phyloP scores from a whole-genome alignment of 2,888 invertebrate genomes.

The Caenorhabditis uteleia region DNA sequence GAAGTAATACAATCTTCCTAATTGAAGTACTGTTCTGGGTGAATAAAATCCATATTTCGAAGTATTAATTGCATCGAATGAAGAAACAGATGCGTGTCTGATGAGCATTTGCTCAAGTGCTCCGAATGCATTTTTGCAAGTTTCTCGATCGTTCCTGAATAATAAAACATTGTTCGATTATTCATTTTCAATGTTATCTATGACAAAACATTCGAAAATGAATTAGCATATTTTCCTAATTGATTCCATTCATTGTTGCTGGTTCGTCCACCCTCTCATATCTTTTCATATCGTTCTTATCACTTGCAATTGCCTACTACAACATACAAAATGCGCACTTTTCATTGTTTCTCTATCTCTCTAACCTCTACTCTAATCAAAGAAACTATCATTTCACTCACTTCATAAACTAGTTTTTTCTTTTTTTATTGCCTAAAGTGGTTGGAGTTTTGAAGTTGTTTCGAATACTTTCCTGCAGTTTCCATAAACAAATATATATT shows the following conservation, averaged over 20 bases:
- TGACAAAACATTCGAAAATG: no score
- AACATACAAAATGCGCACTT: constrained; percentile 20
- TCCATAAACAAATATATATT: background rate
- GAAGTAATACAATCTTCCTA: constrained; percentile 38
- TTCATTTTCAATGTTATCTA: no score
- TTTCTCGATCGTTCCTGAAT: constrained; percentile 20
- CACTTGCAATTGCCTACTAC: constrained; percentile 10
- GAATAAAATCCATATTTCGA: constrained; percentile 26
- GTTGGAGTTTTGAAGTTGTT: constrained; percentile 3
- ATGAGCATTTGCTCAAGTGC: constrained; percentile 26
- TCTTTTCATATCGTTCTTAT: background rate
- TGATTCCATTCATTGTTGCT: no score
- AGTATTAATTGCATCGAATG: constrained; percentile 25
- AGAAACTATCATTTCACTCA: background rate
- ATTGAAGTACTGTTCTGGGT: constrained; percentile 24
- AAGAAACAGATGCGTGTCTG: constrained; percentile 22
- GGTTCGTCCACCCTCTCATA: no score
- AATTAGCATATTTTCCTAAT: no score
- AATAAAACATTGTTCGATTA: background rate
- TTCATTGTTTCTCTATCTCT: constrained; percentile 14
- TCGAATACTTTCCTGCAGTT: background rate
- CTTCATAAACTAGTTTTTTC: background rate
- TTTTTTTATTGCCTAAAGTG: constrained; percentile 10
- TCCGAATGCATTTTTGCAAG: constrained; percentile 28
- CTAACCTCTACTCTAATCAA: background rate